Conservation (phyloP, 2,113 vertebrate genomes). For the Apistogramma diplotaenia region DNA sequence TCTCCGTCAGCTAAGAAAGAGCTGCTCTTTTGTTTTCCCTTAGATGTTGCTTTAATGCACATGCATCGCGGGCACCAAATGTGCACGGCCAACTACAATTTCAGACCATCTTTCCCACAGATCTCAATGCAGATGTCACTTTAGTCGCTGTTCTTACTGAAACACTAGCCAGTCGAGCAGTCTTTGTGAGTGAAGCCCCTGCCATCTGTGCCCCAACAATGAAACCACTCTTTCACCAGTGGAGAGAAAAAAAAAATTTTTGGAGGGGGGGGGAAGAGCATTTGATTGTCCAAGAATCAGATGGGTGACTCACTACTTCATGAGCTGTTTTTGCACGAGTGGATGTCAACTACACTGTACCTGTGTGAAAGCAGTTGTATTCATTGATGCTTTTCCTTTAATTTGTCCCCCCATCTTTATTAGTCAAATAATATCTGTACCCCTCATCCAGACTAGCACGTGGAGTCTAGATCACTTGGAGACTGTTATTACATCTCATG, state of each 20-base stretch:
- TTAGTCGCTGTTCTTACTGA: not conserved
- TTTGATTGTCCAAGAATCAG: not conserved
- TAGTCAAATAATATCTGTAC: not conserved
- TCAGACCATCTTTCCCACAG: not conserved
- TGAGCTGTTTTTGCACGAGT: not conserved
- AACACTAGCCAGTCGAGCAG: not conserved
- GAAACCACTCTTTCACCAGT: not conserved
- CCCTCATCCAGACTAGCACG: not conserved
- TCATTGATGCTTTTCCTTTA: not conserved
- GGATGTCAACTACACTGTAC: not conserved
- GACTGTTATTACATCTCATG: slow-evolving; percentile 37
- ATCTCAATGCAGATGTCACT: not conserved
- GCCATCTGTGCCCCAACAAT: not conserved
- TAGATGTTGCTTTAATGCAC: not conserved
- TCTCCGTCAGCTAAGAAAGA: not conserved
- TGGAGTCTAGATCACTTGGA: not conserved
- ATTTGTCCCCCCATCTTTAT: not conserved
- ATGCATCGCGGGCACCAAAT: not conserved
- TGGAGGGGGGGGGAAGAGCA: not conserved
- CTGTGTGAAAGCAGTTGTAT: not conserved
- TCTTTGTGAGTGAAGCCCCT: not conserved
- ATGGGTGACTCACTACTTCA: not conserved
- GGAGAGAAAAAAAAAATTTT: not conserved
- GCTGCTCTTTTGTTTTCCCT: not conserved
- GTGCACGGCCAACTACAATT: not conserved